Conservation (phyloP, 2,113 vertebrate genomes). For the Hyaena hyaena region DNA sequence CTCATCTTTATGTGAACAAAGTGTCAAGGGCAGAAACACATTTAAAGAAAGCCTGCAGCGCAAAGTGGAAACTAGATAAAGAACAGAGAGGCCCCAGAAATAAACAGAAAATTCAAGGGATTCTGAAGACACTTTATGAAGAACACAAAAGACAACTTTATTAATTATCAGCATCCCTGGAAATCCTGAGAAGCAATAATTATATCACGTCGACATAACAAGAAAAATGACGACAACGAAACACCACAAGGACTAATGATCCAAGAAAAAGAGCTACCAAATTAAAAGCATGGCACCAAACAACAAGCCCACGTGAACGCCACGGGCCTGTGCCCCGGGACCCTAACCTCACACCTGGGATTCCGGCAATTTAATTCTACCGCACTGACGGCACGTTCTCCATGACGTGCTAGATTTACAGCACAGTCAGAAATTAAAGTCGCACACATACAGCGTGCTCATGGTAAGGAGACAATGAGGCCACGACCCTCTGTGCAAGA, state of each 20-base stretch:
- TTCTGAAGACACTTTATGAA: background rate
- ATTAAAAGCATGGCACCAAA: background rate
- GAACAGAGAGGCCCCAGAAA: background rate
- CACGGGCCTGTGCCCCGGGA: rapidly evolving
- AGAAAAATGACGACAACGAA: background rate
- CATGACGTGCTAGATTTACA: rapidly evolving
- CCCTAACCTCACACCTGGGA: background rate
- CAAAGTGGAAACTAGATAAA: background rate
- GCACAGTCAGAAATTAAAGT: background rate
- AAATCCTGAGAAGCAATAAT: background rate
- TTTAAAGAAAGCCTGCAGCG: background rate
- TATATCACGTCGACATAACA: background rate
- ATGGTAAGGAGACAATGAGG: background rate
- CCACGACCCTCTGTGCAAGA: background rate
- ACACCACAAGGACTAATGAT: background rate
- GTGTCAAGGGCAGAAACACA: too few relatives aligned
- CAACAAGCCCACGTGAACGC: background rate
- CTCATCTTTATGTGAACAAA: background rate
- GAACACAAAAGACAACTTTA: background rate
- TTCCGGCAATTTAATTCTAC: background rate
- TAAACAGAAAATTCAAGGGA: background rate
- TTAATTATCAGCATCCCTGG: background rate
- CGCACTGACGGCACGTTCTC: background rate
- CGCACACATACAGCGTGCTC: rapidly evolving
- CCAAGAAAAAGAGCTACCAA: background rate